These are phyloP conservation scores for Alethe castanea DNA, from an alignment of 2,113 vertebrate species.

Conservation along the genomic window DNA sequence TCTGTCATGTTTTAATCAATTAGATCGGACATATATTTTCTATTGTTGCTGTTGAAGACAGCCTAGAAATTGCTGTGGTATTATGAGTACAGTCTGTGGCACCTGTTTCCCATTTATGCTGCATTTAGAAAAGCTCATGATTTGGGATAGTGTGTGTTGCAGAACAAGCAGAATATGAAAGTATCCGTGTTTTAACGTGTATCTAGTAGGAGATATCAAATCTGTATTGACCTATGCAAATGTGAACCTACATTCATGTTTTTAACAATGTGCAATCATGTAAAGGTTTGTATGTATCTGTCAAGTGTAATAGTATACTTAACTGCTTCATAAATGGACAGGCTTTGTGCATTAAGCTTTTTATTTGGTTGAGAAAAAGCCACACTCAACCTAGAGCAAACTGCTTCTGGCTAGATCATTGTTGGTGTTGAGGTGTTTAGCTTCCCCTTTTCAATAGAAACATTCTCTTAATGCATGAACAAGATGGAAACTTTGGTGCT, in stretches of 20 bases:
- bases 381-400: background rate
- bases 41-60: conserved; percentile 1
- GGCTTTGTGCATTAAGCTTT: background rate
- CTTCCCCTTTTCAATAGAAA: conserved; percentile 22
- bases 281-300: background rate
- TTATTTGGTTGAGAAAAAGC: background rate
- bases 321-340: background rate
- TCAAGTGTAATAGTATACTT: background rate
- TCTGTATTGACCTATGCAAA: background rate
- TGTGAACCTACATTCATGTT: background rate
- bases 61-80: background rate
- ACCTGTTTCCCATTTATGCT: background rate
- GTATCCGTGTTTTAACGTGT: background rate
- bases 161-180: background rate
- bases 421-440: conserved; percentile 3
- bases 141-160: background rate
- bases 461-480: background rate
- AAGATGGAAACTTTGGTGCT: background rate
- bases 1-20: background rate
- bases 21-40: background rate
- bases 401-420: background rate
- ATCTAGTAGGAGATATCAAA: background rate
- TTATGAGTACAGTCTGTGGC: background rate
- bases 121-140: background rate
- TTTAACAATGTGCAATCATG: background rate